Conservation (phyloP, 1,140 invertebrate genomes). For the Drosophila lowei region DNA sequence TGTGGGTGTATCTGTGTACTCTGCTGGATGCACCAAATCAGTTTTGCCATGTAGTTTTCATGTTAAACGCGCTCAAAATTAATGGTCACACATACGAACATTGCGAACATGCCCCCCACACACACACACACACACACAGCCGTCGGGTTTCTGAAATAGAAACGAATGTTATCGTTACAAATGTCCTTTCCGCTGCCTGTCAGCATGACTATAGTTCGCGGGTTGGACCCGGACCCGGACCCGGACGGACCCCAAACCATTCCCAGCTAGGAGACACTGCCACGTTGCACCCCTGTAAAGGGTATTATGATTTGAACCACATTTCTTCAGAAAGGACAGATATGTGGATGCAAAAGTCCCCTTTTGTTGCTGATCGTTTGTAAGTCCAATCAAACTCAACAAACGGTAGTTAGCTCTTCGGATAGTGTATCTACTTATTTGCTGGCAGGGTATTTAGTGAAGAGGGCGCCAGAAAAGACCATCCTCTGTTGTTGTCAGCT, state of each 20-base stretch:
- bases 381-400: no score
- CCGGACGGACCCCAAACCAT: neutral
- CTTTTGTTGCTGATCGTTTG: no score
- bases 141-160: conserved; percentile 64
- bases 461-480: no score
- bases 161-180: conserved; percentile 79
- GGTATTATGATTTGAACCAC: no score
- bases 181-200: conserved; percentile 76
- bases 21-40: conserved; percentile 66
- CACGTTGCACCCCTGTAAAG: neutral
- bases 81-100: conserved; percentile 64
- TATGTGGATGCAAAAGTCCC: no score
- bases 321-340: no score
- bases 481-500: conserved; percentile 11
- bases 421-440: no score
- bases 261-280: neutral
- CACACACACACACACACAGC: conserved; percentile 7
- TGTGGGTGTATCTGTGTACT: conserved; percentile 30
- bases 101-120: conserved; percentile 9
- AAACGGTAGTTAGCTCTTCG: no score
- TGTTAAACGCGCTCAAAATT: conserved; percentile 80
- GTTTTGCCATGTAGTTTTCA: conserved; percentile 79
- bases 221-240: conserved; percentile 13
- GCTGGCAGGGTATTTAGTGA: no score
- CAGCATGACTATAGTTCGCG: conserved; percentile 70